Conservation (phyloP, 2,888 invertebrate species). For the Anaspis maculata region DNA sequence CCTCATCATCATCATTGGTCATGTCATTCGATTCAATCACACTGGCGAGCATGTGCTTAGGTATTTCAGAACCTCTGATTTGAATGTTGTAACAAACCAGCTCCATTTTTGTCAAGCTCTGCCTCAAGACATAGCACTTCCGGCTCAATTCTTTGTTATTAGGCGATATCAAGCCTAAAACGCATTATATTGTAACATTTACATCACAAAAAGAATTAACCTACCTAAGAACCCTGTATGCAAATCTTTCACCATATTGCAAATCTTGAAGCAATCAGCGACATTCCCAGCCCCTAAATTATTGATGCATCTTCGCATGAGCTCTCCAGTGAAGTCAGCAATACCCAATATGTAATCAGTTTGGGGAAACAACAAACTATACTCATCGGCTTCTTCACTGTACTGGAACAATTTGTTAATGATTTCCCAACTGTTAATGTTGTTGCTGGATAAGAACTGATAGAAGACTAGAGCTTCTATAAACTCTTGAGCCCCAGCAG, state of each 20-base stretch:
- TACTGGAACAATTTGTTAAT: constrained; percentile 29
- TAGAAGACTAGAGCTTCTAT: constrained; percentile 78
- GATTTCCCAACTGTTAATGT: constrained; percentile 50
- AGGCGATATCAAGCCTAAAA: constrained; percentile 42
- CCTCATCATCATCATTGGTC: constrained; percentile 34
- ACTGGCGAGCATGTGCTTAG: constrained; percentile 56
- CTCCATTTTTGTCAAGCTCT: constrained; percentile 77
- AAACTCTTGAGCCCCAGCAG: constrained; percentile 68
- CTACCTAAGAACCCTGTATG: constrained; percentile 55
- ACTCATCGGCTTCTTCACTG: constrained; percentile 17
- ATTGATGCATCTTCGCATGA: constrained; percentile 84
- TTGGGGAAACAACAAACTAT: constrained; percentile 38
- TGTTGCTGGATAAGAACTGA: constrained; percentile 54
- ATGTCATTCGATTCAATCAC: constrained; percentile 39
- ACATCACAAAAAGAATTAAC: neutral
- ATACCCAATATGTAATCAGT: constrained; percentile 66
- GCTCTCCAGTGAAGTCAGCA: constrained; percentile 81
- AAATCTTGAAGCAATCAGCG: constrained; percentile 60
- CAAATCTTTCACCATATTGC: constrained; percentile 61
- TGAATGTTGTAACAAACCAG: constrained; percentile 40
- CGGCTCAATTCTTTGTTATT: constrained; percentile 56
- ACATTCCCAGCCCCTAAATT: constrained; percentile 69
- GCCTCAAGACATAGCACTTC: constrained; percentile 62
- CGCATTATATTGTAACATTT: constrained; percentile 1
- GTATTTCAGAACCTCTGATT: constrained; percentile 57